Evolutionary conservation across 1,140 invertebrate genomes (phyloP).

Genomic region (Cotesia glomerata): DNA sequence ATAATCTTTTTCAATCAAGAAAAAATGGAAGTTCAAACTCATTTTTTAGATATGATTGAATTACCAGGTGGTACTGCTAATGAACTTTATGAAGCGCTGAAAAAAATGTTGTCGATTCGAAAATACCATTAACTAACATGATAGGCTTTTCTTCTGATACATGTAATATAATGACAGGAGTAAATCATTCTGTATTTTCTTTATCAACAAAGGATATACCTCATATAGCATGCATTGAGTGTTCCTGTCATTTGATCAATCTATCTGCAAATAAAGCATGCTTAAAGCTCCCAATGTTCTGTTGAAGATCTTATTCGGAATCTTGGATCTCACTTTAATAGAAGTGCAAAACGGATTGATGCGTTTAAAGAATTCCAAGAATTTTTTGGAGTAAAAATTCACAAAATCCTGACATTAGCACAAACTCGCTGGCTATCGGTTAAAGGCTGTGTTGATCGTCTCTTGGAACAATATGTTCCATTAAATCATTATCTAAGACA

Average conservation of each 20-base stretch:
- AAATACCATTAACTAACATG: conserved; percentile 41
- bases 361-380: conserved; percentile 50
- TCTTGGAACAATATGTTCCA: conserved; percentile 45
- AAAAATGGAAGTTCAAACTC: background rate
- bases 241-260: conserved; percentile 50
- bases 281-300: conserved; percentile 40
- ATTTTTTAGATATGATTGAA: conserved; percentile 38
- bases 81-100: conserved; percentile 29
- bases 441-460: conserved; percentile 47
- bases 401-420: conserved; percentile 48
- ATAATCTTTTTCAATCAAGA: conserved; percentile 34
- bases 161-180: conserved; percentile 49
- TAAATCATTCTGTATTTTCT: conserved; percentile 46
- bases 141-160: conserved; percentile 50
- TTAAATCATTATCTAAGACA: conserved; percentile 47
- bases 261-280: conserved; percentile 45
- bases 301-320: conserved; percentile 35
- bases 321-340: conserved; percentile 47
- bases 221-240: conserved; percentile 45
- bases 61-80: conserved; percentile 26
- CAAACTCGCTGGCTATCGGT: conserved; percentile 53
- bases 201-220: conserved; percentile 37
- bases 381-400: conserved; percentile 45
- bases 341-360: conserved; percentile 41
- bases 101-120: conserved; percentile 28